Percentiles rank a stretch among this genome's conserved stretches.
phyloP scores from a whole-genome alignment of 2,113 vertebrate species.

The Malurus elegans region DNA sequence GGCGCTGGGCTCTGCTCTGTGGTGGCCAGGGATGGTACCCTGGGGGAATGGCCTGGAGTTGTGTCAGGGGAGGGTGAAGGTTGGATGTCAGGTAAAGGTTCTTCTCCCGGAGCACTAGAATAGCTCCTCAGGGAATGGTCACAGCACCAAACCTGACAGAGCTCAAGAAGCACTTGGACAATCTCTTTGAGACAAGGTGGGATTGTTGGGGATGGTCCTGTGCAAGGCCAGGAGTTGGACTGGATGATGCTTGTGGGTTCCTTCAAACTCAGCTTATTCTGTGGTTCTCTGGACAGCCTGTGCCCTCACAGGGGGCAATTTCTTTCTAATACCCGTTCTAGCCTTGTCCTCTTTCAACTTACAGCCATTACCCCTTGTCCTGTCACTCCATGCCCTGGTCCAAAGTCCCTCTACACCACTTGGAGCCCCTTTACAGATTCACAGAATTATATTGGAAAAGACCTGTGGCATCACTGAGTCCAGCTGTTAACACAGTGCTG shows the following conservation, averaged over 20 bases:
- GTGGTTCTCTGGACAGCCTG: background rate
- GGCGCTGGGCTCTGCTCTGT: background rate
- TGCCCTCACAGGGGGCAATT: background rate
- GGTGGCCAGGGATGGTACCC: background rate
- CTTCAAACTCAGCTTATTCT: background rate
- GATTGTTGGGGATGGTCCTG: background rate
- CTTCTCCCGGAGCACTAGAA: background rate
- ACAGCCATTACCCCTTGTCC: background rate
- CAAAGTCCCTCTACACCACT: background rate
- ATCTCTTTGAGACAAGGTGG: background rate
- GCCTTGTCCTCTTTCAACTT: background rate
- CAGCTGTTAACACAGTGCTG: background rate
- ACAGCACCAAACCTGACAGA: background rate
- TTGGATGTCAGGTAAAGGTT: background rate
- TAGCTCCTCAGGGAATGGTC: background rate
- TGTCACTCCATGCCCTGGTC: background rate
- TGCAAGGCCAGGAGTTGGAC: background rate
- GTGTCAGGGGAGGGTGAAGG: background rate
- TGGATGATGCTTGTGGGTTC: background rate
- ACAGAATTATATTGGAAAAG: background rate
- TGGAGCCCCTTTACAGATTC: background rate
- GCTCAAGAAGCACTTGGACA: background rate
- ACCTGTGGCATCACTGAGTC: accelerated
- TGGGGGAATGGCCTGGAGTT: background rate
- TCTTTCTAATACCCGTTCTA: background rate